Conservation (phyloP, 2,797 vertebrate genomes). For the Spheniscus humboldti region DNA sequence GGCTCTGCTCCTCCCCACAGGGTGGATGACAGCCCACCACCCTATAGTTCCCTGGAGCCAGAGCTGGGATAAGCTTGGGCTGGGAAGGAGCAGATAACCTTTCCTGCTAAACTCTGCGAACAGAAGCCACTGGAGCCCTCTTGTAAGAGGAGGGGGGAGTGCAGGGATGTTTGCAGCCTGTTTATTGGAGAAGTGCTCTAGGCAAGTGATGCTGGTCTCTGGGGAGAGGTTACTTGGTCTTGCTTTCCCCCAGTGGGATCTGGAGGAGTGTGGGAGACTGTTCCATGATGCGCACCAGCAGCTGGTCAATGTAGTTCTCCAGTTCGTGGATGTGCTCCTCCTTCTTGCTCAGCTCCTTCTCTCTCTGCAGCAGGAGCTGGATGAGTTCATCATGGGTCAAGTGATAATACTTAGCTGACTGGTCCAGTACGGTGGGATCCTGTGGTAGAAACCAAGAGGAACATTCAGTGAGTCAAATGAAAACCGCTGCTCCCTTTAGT, state of each 20-base stretch:
- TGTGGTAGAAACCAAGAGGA: neutral
- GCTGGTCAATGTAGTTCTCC: conserved; percentile 96
- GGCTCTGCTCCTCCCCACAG: conserved; percentile 38
- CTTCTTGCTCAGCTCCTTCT: conserved; percentile 85
- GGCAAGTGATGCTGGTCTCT: conserved; percentile 13
- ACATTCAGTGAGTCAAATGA: neutral
- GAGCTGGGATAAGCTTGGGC: neutral
- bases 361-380: conserved; percentile 85
- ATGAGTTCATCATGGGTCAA: conserved; percentile 93
- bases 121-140: neutral
- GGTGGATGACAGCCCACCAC: neutral
- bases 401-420: conserved; percentile 90
- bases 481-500: neutral
- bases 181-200: conserved; percentile 3
- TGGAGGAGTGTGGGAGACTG: conserved; percentile 93
- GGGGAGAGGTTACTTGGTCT: conserved; percentile 14
- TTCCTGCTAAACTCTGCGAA: neutral
- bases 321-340: conserved; percentile 87
- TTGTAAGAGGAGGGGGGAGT: neutral
- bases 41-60: conserved; percentile 23
- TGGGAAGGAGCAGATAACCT: neutral
- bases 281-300: conserved; percentile 98
- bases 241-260: conserved; percentile 79
- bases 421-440: conserved; percentile 71
- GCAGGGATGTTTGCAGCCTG: neutral